These are phyloP conservation scores for Onychomys leucogaster DNA, from an alignment of 2,797 vertebrate species.

Conservation along the genomic window DNA sequence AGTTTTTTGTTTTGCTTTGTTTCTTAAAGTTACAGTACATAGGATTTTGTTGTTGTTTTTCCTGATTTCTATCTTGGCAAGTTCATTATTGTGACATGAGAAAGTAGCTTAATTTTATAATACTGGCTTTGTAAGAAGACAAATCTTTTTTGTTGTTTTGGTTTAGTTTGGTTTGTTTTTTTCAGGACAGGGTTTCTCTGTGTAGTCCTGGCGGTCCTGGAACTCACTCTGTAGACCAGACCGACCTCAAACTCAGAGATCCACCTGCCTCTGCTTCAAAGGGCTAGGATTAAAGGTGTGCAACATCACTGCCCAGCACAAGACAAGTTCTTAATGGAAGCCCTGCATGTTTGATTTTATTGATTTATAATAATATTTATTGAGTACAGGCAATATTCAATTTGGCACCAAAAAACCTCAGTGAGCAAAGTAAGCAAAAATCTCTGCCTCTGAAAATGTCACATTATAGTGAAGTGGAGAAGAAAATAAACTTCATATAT, in stretches of 20 bases:
- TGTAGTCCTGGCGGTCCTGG: not conserved
- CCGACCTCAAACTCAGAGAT: too few species aligned
- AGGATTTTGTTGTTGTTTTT: not conserved
- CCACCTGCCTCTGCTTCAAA: too few species aligned
- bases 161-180: not conserved
- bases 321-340: not conserved
- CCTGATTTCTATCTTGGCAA: not conserved
- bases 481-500: not conserved
- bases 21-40: not conserved
- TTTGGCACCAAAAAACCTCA: slow-evolving; percentile 4
- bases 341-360: not conserved
- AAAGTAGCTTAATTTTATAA: not conserved
- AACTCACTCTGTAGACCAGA: too few species aligned
- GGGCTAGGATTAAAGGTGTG: too few species aligned
- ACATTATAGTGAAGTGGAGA: not conserved
- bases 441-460: not conserved
- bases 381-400: not conserved
- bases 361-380: not conserved
- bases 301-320: too few species aligned
- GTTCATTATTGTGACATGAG: not conserved
- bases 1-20: not conserved
- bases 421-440: not conserved
- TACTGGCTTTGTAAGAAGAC: not conserved
- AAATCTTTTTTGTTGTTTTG: not conserved
- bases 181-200: not conserved